Evolutionary conservation across 1,140 invertebrate species (phyloP), one percentile per base, ranked within the genome.

Genomic region (Procambarus virginalis): DNA sequence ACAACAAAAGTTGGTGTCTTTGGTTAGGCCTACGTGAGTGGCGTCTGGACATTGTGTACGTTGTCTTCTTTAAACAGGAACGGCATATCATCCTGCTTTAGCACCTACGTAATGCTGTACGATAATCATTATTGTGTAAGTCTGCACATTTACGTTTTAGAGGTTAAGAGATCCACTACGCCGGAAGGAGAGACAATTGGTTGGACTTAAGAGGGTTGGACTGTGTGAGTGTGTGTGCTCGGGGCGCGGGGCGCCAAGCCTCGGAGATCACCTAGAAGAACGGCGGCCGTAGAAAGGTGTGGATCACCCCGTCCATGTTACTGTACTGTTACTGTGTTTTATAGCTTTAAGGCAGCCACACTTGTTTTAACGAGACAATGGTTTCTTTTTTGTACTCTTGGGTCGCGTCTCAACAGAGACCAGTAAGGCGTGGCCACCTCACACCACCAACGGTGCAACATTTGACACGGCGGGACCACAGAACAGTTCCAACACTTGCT

Each of bases 61-160:
- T 17, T 80, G 3, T 75, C 82, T 88, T 88, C 60, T 8, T 88
- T 89, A 46, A 48, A 89, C 80, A 60, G 80, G 34, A 89, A 83
- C 70, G 34, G 68, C 86, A 89, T 89, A 89, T 89, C 79, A 89
- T 58, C 81, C 84, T 46, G 73, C 84, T 86, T 89, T 78, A 89
- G 88, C 88, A 89, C 88, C 81, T 89, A 84, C 58, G 82, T 89
- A 77, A 77, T 77, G 88, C 88, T 76, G 75, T 89, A 83, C n/a
- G 88, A 89, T 89, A 89, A 89, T 89, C 88, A 89, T 84, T 89
- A 89, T 49, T 84, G 81, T 89, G 81, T 89, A 89, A 89, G 88
- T 89, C 77, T 84, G 81, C 88, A 89, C 88, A 89, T 78, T 89
- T 89, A 78, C 84, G 88, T 84, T 89, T 49, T 89, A 89, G 81